phyloP scores from a whole-genome alignment of 2,113 vertebrate genomes.

The Neodontobutis hainanensis region DNA sequence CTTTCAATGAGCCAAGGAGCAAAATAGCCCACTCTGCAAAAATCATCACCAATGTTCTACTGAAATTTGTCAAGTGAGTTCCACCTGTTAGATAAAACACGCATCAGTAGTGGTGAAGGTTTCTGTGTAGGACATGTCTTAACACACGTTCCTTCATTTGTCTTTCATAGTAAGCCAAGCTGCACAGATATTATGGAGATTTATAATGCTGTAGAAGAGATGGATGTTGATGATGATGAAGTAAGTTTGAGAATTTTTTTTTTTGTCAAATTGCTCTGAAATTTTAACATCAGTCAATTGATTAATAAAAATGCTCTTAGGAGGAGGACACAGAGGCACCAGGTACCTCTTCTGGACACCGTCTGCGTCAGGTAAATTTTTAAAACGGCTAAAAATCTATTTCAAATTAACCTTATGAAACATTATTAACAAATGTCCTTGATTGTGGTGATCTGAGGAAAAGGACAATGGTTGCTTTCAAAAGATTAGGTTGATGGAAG shows the following conservation, averaged over 20 bases:
- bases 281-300: not conserved
- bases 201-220: constrained; percentile 86
- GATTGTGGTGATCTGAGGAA: too few relatives aligned
- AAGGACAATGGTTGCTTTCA: too few relatives aligned
- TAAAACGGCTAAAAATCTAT: not conserved
- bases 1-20: constrained; percentile 96
- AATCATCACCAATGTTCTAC: constrained; percentile 90
- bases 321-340: constrained; percentile 83
- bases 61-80: constrained; percentile 92
- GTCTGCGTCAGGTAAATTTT: constrained; percentile 77
- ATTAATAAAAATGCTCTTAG: constrained; percentile 58
- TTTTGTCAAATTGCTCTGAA: not conserved
- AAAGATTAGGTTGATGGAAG: too few relatives aligned
- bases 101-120: not conserved
- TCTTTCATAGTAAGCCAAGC: constrained; percentile 84
- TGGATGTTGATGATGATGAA: constrained; percentile 86
- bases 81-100: not conserved
- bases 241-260: not conserved
- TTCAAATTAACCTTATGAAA: too few relatives aligned
- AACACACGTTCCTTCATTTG: constrained; percentile 2
- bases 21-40: constrained; percentile 93
- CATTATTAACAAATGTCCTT: too few relatives aligned
- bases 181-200: constrained; percentile 91
- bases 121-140: not conserved
- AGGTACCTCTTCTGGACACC: constrained; percentile 84